A percentile compares a stretch with the other conserved stretches of the same genome.
These are phyloP conservation scores for Gymnogyps californianus DNA, from an alignment of 2,113 vertebrate species.

Conservation along the genomic window DNA sequence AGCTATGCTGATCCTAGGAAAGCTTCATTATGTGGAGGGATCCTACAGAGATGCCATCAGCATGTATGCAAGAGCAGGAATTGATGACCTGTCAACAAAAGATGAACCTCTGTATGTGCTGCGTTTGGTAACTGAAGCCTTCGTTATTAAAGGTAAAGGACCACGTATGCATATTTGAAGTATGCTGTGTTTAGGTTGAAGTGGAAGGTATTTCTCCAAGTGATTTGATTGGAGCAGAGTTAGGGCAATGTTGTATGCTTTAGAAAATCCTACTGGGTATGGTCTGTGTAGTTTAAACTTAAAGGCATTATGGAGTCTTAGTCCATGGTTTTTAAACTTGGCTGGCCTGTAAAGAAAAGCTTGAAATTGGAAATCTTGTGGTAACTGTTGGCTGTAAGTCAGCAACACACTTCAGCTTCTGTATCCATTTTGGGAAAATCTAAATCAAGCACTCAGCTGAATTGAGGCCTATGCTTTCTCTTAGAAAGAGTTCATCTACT, in stretches of 20 bases:
- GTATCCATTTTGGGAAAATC: background rate
- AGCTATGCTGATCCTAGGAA: conserved; percentile 91
- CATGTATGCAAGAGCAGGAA: conserved; percentile 90
- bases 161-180: background rate
- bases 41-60: conserved; percentile 91
- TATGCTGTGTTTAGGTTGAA: background rate
- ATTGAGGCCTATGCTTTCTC: background rate
- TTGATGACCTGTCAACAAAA: conserved; percentile 85
- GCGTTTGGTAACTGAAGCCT: conserved; percentile 91
- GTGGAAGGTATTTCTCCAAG: background rate
- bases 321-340: conserved; percentile 39
- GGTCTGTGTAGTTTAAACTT: background rate
- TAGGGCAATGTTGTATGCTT: background rate
- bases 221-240: background rate
- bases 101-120: conserved; percentile 88
- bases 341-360: background rate
- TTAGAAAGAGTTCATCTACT: background rate
- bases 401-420: background rate
- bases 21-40: conserved; percentile 92
- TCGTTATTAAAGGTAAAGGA: conserved; percentile 91
- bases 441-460: background rate
- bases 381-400: background rate
- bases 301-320: background rate
- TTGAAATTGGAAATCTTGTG: background rate
- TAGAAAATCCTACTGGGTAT: background rate